These are phyloP conservation scores for Anodontia alba DNA, from an alignment of 2,888 invertebrate genomes.

Conservation along the genomic window DNA sequence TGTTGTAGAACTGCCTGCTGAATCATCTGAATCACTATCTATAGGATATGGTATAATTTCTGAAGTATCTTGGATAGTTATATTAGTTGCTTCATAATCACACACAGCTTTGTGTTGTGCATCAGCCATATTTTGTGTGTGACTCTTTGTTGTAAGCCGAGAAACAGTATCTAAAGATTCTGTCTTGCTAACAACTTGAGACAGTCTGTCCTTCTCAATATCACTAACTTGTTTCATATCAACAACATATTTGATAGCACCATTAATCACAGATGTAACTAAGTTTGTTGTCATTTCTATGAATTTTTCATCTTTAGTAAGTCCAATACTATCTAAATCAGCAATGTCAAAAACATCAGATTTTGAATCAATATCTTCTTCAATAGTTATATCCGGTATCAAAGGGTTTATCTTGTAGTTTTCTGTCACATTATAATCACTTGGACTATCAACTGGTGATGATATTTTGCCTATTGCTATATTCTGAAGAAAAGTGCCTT, in stretches of 20 bases:
- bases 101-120: neutral
- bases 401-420: constrained; percentile 53
- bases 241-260: neutral
- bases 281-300: neutral
- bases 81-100: neutral
- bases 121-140: neutral
- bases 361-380: constrained; percentile 10
- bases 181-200: neutral
- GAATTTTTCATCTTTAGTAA: neutral
- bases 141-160: neutral
- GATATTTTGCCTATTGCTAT: constrained; percentile 54
- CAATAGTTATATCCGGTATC: constrained; percentile 37
- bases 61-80: neutral
- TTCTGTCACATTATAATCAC: constrained; percentile 42
- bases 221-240: neutral
- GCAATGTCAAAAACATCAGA: neutral
- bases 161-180: neutral
- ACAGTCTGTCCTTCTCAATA: neutral
- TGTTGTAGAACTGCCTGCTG: constrained; percentile 64
- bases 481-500: constrained; percentile 56
- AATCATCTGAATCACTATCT: constrained; percentile 53
- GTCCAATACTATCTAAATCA: neutral
- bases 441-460: constrained; percentile 59
- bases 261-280: neutral
- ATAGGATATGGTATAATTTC: neutral